Evolutionary conservation across 1,140 invertebrate genomes (phyloP).

Genomic region (Drosophila mayri): DNA sequence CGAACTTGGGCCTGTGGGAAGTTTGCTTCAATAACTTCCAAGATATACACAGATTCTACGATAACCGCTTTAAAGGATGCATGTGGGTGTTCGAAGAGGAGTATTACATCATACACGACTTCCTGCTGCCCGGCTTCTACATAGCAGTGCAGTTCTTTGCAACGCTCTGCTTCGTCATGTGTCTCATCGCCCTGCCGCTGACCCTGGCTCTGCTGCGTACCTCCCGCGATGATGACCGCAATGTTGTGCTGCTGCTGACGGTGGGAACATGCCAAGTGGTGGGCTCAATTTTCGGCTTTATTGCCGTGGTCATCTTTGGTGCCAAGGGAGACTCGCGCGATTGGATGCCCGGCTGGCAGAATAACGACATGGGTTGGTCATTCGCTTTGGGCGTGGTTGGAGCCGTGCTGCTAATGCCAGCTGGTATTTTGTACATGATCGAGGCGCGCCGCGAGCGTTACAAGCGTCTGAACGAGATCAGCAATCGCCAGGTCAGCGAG

Average conservation of each 20-base stretch:
- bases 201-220: slow-evolving; percentile 91
- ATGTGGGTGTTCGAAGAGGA: slow-evolving; percentile 98
- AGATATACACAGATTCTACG: slow-evolving; percentile 92
- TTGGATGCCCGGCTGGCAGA: slow-evolving; percentile 99
- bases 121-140: slow-evolving; percentile 94
- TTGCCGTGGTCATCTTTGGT: slow-evolving; percentile 91
- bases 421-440: slow-evolving; percentile 92
- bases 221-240: slow-evolving; percentile 91
- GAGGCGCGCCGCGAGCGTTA: slow-evolving; percentile 92
- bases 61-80: slow-evolving; percentile 92
- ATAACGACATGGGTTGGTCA: slow-evolving; percentile 98
- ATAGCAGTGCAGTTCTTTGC: slow-evolving; percentile 97
- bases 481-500: slow-evolving; percentile 87
- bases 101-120: slow-evolving; percentile 94
- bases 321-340: slow-evolving; percentile 94
- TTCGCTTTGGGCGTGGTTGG: slow-evolving; percentile 94
- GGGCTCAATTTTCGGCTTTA: slow-evolving; percentile 90
- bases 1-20: slow-evolving; percentile 95
- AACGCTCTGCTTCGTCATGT: slow-evolving; percentile 92
- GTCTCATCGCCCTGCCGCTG: slow-evolving; percentile 90
- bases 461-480: slow-evolving; percentile 89
- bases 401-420: slow-evolving; percentile 89
- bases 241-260: slow-evolving; percentile 90
- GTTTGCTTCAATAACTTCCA: slow-evolving; percentile 95
- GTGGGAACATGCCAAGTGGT: slow-evolving; percentile 90